A percentile compares a stretch with the other conserved stretches of the same genome.
Evolutionary conservation across 2,797 vertebrate genomes (phyloP).

Genomic region (Aplochiton taeniatus): DNA sequence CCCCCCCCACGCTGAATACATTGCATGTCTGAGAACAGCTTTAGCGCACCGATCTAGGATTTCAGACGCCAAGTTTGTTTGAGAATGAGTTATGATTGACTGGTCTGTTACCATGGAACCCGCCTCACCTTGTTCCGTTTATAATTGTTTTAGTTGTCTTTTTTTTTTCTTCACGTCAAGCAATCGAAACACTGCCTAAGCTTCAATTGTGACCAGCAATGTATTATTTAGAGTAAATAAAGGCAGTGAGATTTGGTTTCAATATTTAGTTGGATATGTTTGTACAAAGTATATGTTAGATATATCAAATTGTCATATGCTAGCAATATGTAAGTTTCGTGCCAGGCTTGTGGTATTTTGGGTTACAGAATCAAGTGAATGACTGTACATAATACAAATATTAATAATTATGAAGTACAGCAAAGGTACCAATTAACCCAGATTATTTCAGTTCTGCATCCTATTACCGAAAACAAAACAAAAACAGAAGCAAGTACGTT

Average conservation of each 20-base stretch:
- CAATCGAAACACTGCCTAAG: conserved; percentile 71
- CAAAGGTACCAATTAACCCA: conserved; percentile 65
- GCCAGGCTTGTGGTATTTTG: conserved; percentile 88
- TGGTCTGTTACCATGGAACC: conserved; percentile 21
- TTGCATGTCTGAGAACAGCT: conserved; percentile 73
- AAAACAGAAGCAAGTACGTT: conserved; percentile 43
- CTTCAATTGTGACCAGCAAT: conserved; percentile 75
- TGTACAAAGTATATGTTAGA: conserved; percentile 88
- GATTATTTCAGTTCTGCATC: conserved; percentile 77
- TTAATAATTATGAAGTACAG: conserved; percentile 72
- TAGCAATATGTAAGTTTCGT: conserved; percentile 93
- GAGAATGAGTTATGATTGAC: conserved; percentile 30
- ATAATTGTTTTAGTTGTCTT: conserved; percentile 54
- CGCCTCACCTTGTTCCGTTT: conserved; percentile 51
- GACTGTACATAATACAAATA: conserved; percentile 85
- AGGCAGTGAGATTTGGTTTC: conserved; percentile 71
- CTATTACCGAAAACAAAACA: conserved; percentile 56
- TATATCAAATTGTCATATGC: conserved; percentile 89
- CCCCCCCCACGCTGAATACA: conserved; percentile 64
- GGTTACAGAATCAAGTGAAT: conserved; percentile 86
- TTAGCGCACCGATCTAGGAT: conserved; percentile 45
- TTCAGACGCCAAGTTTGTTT: conserved; percentile 23
- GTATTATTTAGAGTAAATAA: conserved; percentile 63
- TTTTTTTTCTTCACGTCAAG: conserved; percentile 56
- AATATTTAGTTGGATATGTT: conserved; percentile 81